These are phyloP conservation scores for Volucella inflata DNA, from an alignment of 2,888 invertebrate species.

Conservation along the genomic window DNA sequence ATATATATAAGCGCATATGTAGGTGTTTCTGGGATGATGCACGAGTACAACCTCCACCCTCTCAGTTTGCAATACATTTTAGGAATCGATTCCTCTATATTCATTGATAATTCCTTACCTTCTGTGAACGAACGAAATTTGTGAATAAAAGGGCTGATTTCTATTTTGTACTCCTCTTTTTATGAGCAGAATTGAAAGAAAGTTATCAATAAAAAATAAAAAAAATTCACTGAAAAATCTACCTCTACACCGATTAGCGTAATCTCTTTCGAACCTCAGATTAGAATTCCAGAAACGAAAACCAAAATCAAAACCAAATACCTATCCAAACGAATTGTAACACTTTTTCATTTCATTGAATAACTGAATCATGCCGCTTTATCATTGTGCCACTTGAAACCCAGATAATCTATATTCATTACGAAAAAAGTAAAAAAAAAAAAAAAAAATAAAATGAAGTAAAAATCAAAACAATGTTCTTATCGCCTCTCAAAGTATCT, in stretches of 20 bases:
- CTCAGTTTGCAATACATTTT: too few relatives aligned
- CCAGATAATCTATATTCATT: constrained; percentile 11
- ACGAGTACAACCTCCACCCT: too few relatives aligned
- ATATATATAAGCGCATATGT: too few relatives aligned
- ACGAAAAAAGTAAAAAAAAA: not conserved
- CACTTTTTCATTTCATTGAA: not conserved
- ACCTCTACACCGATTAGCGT: constrained; percentile 1
- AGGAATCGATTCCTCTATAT: too few relatives aligned
- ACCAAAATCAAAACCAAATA: not conserved
- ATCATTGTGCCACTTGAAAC: constrained; percentile 32
- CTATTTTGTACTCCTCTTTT: not conserved
- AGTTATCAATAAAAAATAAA: not conserved
- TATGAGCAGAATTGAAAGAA: not conserved
- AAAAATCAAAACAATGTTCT: constrained; percentile 38
- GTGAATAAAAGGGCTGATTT: too few relatives aligned
- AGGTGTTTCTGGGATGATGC: too few relatives aligned
- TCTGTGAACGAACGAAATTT: too few relatives aligned
- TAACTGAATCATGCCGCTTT: constrained; percentile 18
- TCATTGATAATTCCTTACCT: too few relatives aligned
- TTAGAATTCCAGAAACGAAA: not conserved
- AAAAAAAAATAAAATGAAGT: too few relatives aligned
- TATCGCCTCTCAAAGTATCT: constrained; percentile 14
- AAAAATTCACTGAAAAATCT: not conserved
- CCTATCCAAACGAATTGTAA: constrained; percentile 3
- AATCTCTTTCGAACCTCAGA: not conserved